Percentiles rank a stretch among this genome's conserved stretches.
phyloP scores from a whole-genome alignment of 2,888 invertebrate species.

The Sminthurides aquaticus region DNA sequence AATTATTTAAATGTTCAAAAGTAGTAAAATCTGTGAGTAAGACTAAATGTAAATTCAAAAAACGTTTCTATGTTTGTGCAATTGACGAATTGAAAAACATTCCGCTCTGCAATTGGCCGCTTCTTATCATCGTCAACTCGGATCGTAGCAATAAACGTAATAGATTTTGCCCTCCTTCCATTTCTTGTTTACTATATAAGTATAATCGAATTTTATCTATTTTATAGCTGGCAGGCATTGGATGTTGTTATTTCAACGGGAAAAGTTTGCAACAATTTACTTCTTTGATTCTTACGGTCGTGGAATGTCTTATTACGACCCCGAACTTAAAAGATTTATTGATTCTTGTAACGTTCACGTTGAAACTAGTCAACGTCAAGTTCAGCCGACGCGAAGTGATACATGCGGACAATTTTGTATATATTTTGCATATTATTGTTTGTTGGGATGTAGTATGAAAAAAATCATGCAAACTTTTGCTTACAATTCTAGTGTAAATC shows the following conservation, averaged over 20 bases:
- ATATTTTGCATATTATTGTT: background rate
- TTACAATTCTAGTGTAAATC: background rate
- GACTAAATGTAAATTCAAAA: background rate
- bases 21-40: no score
- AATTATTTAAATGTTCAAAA: background rate
- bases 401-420: background rate
- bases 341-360: background rate
- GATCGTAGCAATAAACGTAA: background rate
- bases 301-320: background rate
- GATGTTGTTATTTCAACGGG: background rate
- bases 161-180: background rate
- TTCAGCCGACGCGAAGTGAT: background rate
- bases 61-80: background rate
- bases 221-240: background rate
- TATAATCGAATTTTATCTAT: background rate
- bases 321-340: background rate
- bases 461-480: background rate
- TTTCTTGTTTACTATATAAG: no score
- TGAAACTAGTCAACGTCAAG: background rate
- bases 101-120: background rate
- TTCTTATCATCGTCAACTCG: background rate
- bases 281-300: slow-evolving; percentile 1
- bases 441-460: background rate
- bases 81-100: background rate
- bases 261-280: background rate